Conservation (phyloP, 2,113 vertebrate genomes). For the Bagarius yarrelli region DNA sequence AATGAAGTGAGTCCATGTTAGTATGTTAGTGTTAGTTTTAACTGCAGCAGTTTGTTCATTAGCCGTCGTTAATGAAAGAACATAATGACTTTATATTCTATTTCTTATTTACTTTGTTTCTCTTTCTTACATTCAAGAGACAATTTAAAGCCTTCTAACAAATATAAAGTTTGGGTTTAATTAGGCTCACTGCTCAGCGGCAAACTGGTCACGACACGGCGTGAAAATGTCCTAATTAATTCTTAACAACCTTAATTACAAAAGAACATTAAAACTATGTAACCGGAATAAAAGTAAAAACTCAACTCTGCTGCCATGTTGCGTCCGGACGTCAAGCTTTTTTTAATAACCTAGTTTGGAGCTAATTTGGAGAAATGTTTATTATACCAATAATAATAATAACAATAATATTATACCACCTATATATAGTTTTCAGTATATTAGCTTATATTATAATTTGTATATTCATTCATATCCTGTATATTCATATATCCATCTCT, state of each 20-base stretch:
- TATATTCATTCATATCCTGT: too few species aligned
- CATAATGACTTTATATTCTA: conserved; percentile 13
- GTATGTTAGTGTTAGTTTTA: too few species aligned
- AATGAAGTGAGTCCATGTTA: neutral
- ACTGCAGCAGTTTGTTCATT: conserved; percentile 37
- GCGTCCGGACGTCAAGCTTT: neutral
- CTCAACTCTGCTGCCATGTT: neutral
- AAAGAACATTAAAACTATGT: neutral
- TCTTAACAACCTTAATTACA: conserved; percentile 38
- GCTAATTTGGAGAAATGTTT: neutral
- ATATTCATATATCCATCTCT: too few species aligned
- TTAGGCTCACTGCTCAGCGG: conserved; percentile 19
- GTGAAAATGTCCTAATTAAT: conserved; percentile 45
- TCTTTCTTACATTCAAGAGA: neutral
- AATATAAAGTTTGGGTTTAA: conserved; percentile 32
- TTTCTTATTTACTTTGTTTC: conserved; percentile 1
- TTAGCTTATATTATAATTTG: too few species aligned
- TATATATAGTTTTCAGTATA: too few species aligned
- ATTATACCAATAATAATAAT: too few species aligned
- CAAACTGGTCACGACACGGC: neutral
- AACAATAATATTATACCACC: too few species aligned
- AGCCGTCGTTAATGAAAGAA: conserved; percentile 41
- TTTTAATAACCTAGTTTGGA: too few species aligned
- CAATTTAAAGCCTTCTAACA: neutral
- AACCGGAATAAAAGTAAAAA: neutral